These are phyloP conservation scores for Gymnorhina tibicen DNA, from an alignment of 2,113 vertebrate species.

Conservation along the genomic window DNA sequence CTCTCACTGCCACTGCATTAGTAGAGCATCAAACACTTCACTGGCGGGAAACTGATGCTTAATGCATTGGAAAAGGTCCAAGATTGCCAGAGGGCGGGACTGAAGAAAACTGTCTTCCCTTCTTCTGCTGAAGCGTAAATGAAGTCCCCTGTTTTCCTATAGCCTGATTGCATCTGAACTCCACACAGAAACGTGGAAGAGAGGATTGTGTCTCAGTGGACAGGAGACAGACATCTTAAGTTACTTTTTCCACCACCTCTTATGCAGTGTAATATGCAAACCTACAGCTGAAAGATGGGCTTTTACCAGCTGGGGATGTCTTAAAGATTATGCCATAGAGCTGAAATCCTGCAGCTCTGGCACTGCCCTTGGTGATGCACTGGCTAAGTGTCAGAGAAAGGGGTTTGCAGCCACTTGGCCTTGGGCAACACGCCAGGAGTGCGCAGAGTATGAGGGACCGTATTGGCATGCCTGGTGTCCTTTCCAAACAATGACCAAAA, in stretches of 20 bases:
- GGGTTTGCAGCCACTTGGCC: background rate
- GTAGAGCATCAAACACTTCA: background rate
- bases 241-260: background rate
- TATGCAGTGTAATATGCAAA: background rate
- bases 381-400: background rate
- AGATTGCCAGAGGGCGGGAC: background rate
- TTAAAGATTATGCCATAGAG: background rate
- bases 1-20: background rate
- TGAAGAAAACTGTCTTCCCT: background rate
- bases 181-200: background rate
- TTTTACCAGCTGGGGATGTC: background rate
- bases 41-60: constrained; percentile 25
- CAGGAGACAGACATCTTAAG: background rate
- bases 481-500: background rate
- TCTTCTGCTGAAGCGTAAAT: background rate
- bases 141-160: background rate
- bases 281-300: background rate
- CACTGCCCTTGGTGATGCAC: background rate
- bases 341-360: background rate
- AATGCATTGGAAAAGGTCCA: background rate
- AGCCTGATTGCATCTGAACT: background rate
- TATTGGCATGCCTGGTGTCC: background rate
- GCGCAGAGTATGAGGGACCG: fast-evolving
- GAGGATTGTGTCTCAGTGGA: fast-evolving
- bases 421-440: background rate